Base-by-base conservation (phyloP, 2,888 invertebrate genomes). In the Xanthia togata region DNA sequence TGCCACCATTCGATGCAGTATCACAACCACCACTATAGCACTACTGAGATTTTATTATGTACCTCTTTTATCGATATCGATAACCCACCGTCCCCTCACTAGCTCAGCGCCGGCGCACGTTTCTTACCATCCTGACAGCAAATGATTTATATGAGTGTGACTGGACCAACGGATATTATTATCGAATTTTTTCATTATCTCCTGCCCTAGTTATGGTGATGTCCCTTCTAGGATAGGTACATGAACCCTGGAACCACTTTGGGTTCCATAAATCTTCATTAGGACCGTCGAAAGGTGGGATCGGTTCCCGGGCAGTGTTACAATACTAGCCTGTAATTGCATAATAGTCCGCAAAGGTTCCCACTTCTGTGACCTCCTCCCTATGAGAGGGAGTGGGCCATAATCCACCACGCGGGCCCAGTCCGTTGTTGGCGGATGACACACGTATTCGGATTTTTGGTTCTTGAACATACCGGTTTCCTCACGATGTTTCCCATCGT, bases 131-230 rank as follows among this genome's bases (percentile, higher is more conserved):
- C 86, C 86, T 92, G 93, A 92, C 92, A 92, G 92, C 85, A 78
- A 80, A 92, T 93, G 93, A 93, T 92, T 90, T 92, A 93, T 93
- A 89, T 73, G 80, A 91, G 90, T 93, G 93, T 90, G 93, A 93
- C 80, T 81, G 31, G 65, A 26, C 41, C 64, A 64, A 63, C 88
- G 88, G 88, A 88, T 81, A 89, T 67, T 68, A 88, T 88, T 84
- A 89, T 84, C 84, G 64, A 86, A 83, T 88, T 88, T 88, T 78
- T 82, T 83, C 82, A 88, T 88, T 87, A 83, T 73, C 23, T 70
- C 23, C 17, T 86, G 89, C 57, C 84, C 89, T 84, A 89, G 31
- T 57, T 83, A 20, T 63, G n/a, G n/a, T 0, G 59, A 60, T 65
- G 41, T 73, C 86, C 83, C 82, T 82, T 71, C 35, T 68, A 64